Evolutionary conservation across 37 sponge, comb jelly and placozoan species (phyloP).

Genomic region (Chondrosia reniformis): DNA sequence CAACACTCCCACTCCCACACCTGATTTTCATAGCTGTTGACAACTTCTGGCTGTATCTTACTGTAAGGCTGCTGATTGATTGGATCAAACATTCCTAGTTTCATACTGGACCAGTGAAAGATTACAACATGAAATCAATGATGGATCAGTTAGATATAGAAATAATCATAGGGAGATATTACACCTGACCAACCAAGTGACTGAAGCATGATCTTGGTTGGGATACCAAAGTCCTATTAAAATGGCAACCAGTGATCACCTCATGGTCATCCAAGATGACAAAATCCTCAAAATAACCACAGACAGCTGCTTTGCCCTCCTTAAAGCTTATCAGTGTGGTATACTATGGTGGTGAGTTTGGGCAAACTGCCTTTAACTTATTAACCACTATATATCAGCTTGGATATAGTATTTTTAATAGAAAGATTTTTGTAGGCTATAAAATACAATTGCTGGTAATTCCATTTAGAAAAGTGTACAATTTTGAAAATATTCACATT

Average conservation of each 20-base stretch:
- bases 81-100: conserved; percentile 77
- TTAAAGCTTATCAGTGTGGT: not conserved
- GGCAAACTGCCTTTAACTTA: too few relatives aligned
- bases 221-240: not conserved
- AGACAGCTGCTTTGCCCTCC: too few relatives aligned
- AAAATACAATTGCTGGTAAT: not conserved
- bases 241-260: too few relatives aligned
- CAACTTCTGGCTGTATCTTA: conserved; percentile 33
- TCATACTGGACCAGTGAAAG: conserved; percentile 34
- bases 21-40: conserved; percentile 57
- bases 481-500: too few relatives aligned
- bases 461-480: not conserved
- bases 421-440: not conserved
- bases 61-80: conserved; percentile 45
- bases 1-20: conserved; percentile 2
- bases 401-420: too few relatives aligned
- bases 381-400: too few relatives aligned
- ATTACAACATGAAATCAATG: too few relatives aligned
- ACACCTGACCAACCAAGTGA: not conserved
- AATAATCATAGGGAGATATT: not conserved
- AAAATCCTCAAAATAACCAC: too few relatives aligned
- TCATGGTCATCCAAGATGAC: too few relatives aligned
- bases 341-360: too few relatives aligned
- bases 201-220: not conserved
- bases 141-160: too few relatives aligned